Conservation (phyloP, 2,113 vertebrate genomes). For the Triplophysa dalaica region DNA sequence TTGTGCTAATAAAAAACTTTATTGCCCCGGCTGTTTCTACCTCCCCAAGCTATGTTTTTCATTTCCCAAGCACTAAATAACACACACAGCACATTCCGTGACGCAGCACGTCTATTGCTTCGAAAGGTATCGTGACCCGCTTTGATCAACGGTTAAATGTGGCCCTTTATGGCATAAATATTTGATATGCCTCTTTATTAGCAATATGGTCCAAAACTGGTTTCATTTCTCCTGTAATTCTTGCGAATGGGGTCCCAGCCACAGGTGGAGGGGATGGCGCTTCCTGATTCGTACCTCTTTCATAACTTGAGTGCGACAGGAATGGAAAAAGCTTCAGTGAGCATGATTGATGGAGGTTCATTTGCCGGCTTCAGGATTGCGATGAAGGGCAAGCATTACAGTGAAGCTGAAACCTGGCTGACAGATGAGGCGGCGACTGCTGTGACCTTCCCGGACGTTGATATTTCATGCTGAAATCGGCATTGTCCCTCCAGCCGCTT, state of each 20-base stretch:
- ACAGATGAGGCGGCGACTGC: conserved; percentile 47
- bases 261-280: neutral
- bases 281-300: conserved; percentile 15
- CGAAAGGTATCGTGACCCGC: conserved; percentile 1
- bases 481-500: neutral
- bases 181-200: conserved; percentile 36
- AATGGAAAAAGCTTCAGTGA: conserved; percentile 32
- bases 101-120: conserved; percentile 5
- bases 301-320: neutral
- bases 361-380: conserved; percentile 43
- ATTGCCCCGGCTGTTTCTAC: conserved; percentile 52
- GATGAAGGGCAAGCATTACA: conserved; percentile 31
- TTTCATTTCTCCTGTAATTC: conserved; percentile 18
- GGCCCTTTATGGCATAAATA: conserved; percentile 26
- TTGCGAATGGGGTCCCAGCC: conserved; percentile 3
- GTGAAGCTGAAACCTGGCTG: conserved; percentile 22
- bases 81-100: conserved; percentile 17
- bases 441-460: conserved; percentile 48
- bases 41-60: conserved; percentile 38
- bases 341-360: conserved; percentile 55
- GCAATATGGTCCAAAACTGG: neutral
- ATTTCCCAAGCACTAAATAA: conserved; percentile 42
- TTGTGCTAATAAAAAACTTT: conserved; percentile 61
- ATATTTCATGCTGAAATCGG: conserved; percentile 35
- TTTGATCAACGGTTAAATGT: conserved; percentile 42